Evolutionary conservation across 2,888 invertebrate species (phyloP), one percentile per base, ranked within the genome.

Genomic region (Chelonus formosanus): DNA sequence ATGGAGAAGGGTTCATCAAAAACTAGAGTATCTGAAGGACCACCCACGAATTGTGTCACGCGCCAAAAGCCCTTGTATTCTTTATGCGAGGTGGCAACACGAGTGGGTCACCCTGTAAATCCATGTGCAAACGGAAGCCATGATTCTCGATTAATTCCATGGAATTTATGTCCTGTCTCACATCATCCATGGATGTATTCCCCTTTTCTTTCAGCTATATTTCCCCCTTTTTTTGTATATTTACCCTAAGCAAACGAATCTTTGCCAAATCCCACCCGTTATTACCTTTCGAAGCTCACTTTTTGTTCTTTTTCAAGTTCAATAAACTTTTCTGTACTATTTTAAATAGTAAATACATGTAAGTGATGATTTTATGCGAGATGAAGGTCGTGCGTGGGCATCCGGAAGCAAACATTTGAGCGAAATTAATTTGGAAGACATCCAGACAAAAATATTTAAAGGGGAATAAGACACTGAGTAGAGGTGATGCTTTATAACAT

Each of bases 81-180:
- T 45, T 20, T 20, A 20, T 20, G 20, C 20, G 20, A 20, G 20
- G 20, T 20, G 20, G 20, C 20, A 20, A 20, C 20, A 20, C 20
- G 20, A 20, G 20, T 20, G 20, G 34, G 52, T 32, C 34, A 52
- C 32, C 31, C 52, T 7, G 7, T 7, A 20, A 7, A 31, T 32
- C 32, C 47, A 43, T 43, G 44, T 36, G 52, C 59, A 56, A 71
- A 70, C 77, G 74, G 76, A 76, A 76, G 73, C 73, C 73, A 74
- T 76, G 73, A 72, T 76, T 78, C 78, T 76, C 74, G 77, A 76
- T 78, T 77, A 77, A 77, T 76, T 78, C 73, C 71, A 70, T 68
- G 67, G 75, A 77, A 76, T 75, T 76, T 73, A 75, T 68, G 66
- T 68, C 67, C 69, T 70, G 75, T 77, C 77, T 72, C 77, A 73